Evolutionary conservation across 2,797 vertebrate genomes (phyloP), one percentile per base, ranked within the genome.

Genomic region (Chaetodon trifasciatus): DNA sequence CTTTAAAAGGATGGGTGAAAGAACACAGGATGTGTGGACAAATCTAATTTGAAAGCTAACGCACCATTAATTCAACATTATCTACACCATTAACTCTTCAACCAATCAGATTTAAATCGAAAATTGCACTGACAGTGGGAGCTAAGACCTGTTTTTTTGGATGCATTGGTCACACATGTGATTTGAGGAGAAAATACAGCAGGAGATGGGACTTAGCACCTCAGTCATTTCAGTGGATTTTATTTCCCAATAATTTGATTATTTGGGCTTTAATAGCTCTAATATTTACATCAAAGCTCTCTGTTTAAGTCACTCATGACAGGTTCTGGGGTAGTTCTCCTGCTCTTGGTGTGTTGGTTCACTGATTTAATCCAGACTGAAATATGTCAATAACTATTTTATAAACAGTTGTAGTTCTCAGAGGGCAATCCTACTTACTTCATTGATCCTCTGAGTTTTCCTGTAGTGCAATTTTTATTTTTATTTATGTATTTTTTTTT

Each of bases 41-140:
- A 70, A 70, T 46, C 50, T 56, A 21, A 78, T 70, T 64, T 49
- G 12, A 19, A 78, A 28, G 50, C 58, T 49, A 70, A 32, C 35
- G 17, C 52, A 50, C 39, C 50, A 78, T 78, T 64, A 64, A 64
- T 49, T 49, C 60, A 40, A 17, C 60, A 70, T 70, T 57, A 57
- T 56, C 60, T 42, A 64, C 76, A n/a, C 32, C 67, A 70, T 78
- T 78, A 64, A 70, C 50, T 19, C 60, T 49, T 12, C 67, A 49
- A 49, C 21, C 32, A 24, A 56, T 56, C n/a, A 78, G 60, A 78
- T 49, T 40, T 49, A 46, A 47, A 70, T 64, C 1, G 6, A 50
- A 64, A 57, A 47, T n/a, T 39, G 42, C 40, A 8, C 39, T 5
- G 6, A 49, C 12, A 46, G 13, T n/a, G 13, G 65, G 23, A 63